Conservation (phyloP, 2,797 vertebrate species). For the Leptodactylus fallax region DNA sequence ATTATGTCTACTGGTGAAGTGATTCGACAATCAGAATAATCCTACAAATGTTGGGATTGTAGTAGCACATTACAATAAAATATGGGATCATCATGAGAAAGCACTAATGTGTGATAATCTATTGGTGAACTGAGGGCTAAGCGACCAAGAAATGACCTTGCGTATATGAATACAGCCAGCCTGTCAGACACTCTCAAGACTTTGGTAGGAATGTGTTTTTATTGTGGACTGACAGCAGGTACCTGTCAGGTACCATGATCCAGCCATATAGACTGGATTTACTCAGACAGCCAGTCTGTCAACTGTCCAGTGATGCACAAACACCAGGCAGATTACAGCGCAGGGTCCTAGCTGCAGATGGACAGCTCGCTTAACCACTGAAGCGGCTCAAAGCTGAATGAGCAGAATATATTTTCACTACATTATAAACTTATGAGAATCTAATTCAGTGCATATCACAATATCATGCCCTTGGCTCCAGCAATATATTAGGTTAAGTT, state of each 20-base stretch:
- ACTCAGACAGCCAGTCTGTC: conserved; percentile 32
- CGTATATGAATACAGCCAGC: background rate
- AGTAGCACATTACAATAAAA: background rate
- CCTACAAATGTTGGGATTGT: no score
- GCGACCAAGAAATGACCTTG: background rate
- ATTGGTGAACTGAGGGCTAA: background rate
- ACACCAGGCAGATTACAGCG: background rate
- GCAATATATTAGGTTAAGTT: background rate
- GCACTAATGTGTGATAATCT: background rate
- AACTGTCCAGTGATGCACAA: conserved; percentile 23
- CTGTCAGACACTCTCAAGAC: background rate
- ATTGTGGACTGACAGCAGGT: background rate
- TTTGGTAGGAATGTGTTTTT: conserved; percentile 17
- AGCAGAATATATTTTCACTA: conserved; percentile 7
- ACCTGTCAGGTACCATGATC: conserved; percentile 21
- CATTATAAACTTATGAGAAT: background rate
- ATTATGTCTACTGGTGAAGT: no score
- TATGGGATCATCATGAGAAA: background rate
- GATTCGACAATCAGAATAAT: no score
- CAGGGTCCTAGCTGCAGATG: conserved; percentile 14
- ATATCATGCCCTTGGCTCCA: background rate
- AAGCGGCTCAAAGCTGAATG: conserved; percentile 18
- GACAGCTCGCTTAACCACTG: conserved; percentile 18
- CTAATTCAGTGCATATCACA: background rate
- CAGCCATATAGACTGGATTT: conserved; percentile 4